Evolutionary conservation across 2,888 invertebrate genomes (phyloP).

Genomic region (Zygaena filipendulae): DNA sequence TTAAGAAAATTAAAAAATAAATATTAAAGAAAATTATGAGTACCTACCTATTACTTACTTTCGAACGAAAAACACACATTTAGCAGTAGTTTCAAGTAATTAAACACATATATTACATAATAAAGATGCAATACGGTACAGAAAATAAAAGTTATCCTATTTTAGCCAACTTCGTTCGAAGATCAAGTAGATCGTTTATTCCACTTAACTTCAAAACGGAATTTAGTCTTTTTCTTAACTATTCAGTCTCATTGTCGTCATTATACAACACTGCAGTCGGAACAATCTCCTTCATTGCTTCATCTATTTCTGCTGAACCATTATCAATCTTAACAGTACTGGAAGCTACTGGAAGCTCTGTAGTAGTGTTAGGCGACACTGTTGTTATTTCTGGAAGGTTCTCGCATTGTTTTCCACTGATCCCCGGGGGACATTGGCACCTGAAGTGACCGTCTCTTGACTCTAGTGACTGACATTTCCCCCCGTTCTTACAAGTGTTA

Average conservation of each 20-base stretch:
- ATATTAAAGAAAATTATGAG: too few relatives aligned
- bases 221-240: too few relatives aligned
- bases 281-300: conserved; percentile 8
- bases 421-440: conserved; percentile 80
- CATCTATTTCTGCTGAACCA: not conserved
- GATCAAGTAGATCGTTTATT: too few relatives aligned
- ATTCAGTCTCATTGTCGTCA: conserved; percentile 46
- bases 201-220: too few relatives aligned
- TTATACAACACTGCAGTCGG: conserved; percentile 23
- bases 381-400: conserved; percentile 43
- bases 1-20: too few relatives aligned
- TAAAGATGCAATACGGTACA: too few relatives aligned
- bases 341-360: conserved; percentile 16
- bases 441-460: conserved; percentile 81
- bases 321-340: too few relatives aligned
- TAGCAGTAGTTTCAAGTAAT: too few relatives aligned
- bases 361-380: conserved; percentile 21
- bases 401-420: conserved; percentile 82
- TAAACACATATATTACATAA: too few relatives aligned
- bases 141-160: too few relatives aligned
- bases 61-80: too few relatives aligned
- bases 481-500: conserved; percentile 81
- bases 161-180: not conserved
- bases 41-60: too few relatives aligned
- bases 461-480: conserved; percentile 82